Evolutionary conservation across 1,140 invertebrate genomes (phyloP).

Genomic region (Drosophila obscura): DNA sequence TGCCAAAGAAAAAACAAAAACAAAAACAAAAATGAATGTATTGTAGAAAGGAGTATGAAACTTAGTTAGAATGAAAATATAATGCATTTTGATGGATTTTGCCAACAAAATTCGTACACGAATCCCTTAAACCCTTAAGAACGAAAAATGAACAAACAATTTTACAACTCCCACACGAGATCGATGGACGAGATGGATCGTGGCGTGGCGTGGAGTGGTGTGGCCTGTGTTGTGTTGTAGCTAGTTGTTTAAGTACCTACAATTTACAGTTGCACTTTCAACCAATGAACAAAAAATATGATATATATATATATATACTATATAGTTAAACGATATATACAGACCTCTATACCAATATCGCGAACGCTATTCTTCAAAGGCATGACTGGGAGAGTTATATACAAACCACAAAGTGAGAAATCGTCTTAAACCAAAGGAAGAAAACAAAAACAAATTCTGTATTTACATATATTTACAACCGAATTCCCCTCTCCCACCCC

Average conservation of each 20-base stretch:
- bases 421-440: slow-evolving; percentile 44
- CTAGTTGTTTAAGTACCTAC: slow-evolving; percentile 65
- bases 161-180: slow-evolving; percentile 40
- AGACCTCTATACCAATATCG: slow-evolving; percentile 65
- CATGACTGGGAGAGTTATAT: slow-evolving; percentile 56
- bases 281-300: slow-evolving; percentile 22
- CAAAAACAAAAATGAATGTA: slow-evolving; percentile 7
- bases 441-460: slow-evolving; percentile 26
- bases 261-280: slow-evolving; percentile 72
- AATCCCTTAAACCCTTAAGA: neutral
- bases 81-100: slow-evolving; percentile 73
- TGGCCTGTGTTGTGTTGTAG: slow-evolving; percentile 52
- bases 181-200: neutral
- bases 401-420: slow-evolving; percentile 47
- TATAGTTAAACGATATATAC: slow-evolving; percentile 48
- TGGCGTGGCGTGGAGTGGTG: slow-evolving; percentile 40
- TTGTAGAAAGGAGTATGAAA: slow-evolving; percentile 17
- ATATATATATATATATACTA: slow-evolving; percentile 40
- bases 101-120: slow-evolving; percentile 36
- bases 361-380: slow-evolving; percentile 58
- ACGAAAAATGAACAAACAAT: slow-evolving; percentile 15
- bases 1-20: slow-evolving; percentile 48
- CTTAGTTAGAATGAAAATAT: slow-evolving; percentile 53
- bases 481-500: neutral
- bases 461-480: slow-evolving; percentile 68